phyloP scores from a whole-genome alignment of 2,113 vertebrate species.

The Leptocoma aspasia region DNA sequence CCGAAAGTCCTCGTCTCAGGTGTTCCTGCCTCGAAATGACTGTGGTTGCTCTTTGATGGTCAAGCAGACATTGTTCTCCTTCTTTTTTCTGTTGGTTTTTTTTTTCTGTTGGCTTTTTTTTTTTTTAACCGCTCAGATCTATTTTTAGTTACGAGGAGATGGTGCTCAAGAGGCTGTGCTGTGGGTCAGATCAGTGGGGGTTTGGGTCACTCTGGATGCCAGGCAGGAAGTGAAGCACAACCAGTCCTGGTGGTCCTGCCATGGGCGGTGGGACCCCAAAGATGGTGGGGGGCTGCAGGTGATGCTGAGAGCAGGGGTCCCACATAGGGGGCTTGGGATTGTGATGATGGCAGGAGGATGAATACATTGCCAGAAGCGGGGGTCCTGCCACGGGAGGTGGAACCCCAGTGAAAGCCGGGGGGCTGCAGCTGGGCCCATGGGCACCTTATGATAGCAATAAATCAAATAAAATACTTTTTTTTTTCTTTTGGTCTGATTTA shows the following conservation, averaged over 20 bases:
- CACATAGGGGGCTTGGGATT: not conserved
- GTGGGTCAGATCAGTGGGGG: not conserved
- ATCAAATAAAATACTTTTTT: not conserved
- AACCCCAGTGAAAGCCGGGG: fast-evolving
- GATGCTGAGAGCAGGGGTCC: not conserved
- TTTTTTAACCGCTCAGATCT: not conserved
- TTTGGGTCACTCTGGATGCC: not conserved
- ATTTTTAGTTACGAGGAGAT: not conserved
- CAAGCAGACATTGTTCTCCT: not conserved
- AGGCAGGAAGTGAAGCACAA: not conserved
- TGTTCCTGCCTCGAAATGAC: not conserved
- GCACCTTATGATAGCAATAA: not conserved
- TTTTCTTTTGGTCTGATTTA: not conserved
- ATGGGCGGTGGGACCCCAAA: not conserved
- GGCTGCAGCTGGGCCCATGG: fast-evolving
- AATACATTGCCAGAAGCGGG: fast-evolving
- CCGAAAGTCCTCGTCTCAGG: not conserved
- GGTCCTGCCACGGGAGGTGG: not conserved
- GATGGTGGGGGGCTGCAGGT: not conserved
- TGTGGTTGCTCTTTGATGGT: slow-evolving; percentile 33
- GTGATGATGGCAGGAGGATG: not conserved
- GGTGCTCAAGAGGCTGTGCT: not conserved
- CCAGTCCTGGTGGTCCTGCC: fast-evolving
- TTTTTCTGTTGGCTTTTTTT: not conserved
- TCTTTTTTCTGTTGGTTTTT: not conserved